Evolutionary conservation across 2,113 vertebrate genomes (phyloP), one percentile per base, ranked within the genome.

Genomic region (Hassar affinis): DNA sequence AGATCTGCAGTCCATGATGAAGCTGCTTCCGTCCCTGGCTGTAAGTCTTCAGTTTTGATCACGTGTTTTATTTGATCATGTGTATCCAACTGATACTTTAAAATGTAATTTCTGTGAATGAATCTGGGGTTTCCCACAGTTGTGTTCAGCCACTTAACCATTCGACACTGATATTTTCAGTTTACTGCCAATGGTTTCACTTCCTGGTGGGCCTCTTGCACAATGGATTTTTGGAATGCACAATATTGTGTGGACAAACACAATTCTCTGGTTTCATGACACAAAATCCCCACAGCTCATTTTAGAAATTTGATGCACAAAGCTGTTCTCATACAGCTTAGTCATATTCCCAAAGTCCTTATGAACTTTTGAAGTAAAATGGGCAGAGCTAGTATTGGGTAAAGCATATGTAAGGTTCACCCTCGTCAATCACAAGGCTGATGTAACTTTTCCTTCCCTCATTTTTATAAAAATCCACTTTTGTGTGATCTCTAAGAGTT

Each of bases 1-100:
- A 96, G 98, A 99, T 89, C 95, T 99, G 64, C 97, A 99, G 92
- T 96, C 95, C 84, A 92, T 94, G 57, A 92, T 99, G 92, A 98
- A 97, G 91, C 94, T 98, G 84, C 94, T 99, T 47, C 94, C 96
- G 85, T 94, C 94, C 69, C 93, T 95, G 86, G 94, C 94, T 83
- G 98, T 99, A 90, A 90, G 97, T 97, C 27, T 54, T 75, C 18
- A 30, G 14, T 68, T 42, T 83, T 0, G 1, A 14, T 33, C 56
- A 22, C 27, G 57, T 7, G 25, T 12, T 9, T 74, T 25, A 20
- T n/a, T n/a, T n/a, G n/a, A 47, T 6, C 11, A 14, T 12, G 7
- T 33, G 30, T 12, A 15, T 57, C 17, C 47, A 10, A 38, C 30
- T 35, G 7, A 25, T 22, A 66, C 15, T 45, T 20, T 38, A 38